These are phyloP conservation scores for Dermochelys coriacea DNA, from an alignment of 2,797 vertebrate genomes.

Conservation along the genomic window DNA sequence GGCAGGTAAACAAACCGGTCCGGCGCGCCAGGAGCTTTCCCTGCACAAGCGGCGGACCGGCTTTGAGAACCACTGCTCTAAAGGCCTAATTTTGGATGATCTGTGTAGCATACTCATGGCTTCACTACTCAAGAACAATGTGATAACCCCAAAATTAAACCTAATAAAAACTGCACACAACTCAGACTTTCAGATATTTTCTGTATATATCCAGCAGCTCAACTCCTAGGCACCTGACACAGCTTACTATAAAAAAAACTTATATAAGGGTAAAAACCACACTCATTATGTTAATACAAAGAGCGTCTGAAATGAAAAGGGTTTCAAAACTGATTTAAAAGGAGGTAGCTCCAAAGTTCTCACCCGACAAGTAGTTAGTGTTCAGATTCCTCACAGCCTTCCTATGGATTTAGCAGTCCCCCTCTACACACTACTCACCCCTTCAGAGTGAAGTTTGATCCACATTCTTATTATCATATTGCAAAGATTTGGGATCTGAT, in stretches of 20 bases:
- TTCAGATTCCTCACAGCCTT: neutral
- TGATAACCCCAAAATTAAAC: neutral
- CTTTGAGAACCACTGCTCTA: too few relatives aligned
- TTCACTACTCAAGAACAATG: neutral
- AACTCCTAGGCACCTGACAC: neutral
- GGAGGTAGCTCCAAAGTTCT: neutral
- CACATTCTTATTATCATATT: neutral
- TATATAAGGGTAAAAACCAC: neutral
- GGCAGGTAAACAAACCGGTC: too few relatives aligned
- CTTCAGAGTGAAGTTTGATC: neutral
- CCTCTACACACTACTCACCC: neutral
- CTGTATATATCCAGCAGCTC: neutral
- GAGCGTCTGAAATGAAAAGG: neutral
- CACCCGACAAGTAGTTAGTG: neutral
- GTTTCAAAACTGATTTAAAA: neutral
- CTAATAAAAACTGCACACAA: neutral
- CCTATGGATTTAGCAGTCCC: neutral
- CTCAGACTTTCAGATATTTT: neutral
- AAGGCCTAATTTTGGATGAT: slow-evolving; percentile 16
- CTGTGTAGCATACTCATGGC: neutral
- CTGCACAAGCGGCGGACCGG: too few relatives aligned
- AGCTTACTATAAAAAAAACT: neutral
- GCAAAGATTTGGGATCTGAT: neutral
- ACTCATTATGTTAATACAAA: neutral
- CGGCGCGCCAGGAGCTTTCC: too few relatives aligned